Percentiles rank a stretch among this genome's conserved stretches.
phyloP scores from a whole-genome alignment of 92 coral and sea anemone species.

The Phenganax subtilis region DNA sequence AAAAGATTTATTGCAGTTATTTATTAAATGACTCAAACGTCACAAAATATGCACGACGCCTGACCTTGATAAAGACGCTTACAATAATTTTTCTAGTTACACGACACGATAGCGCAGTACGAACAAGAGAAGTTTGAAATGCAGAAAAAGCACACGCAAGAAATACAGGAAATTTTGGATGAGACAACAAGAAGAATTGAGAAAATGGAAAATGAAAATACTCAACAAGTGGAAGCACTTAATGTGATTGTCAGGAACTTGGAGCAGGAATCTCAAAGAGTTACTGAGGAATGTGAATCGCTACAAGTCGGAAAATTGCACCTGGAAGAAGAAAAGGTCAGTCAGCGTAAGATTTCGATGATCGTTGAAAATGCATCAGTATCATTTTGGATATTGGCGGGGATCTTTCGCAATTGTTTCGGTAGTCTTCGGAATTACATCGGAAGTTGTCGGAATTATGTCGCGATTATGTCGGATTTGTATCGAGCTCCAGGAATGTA shows the following conservation, averaged over 20 bases:
- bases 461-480: too few species aligned
- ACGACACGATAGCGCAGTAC: conserved; percentile 90
- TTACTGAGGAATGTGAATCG: conserved; percentile 82
- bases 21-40: too few species aligned
- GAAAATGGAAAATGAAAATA: conserved; percentile 90
- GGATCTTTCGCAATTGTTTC: too few species aligned
- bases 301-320: conserved; percentile 67
- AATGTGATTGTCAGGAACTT: conserved; percentile 75
- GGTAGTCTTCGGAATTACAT: too few species aligned
- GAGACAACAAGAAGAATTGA: conserved; percentile 91
- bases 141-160: conserved; percentile 95
- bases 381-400: too few species aligned
- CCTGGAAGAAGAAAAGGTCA: conserved; percentile 86
- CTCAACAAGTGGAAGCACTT: conserved; percentile 72
- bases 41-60: too few species aligned
- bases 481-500: too few species aligned
- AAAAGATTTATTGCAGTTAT: too few species aligned
- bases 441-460: too few species aligned
- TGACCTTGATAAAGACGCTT: too few species aligned
- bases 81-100: conserved; percentile 48
- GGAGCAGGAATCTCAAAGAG: conserved; percentile 75
- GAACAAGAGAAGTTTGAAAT: conserved; percentile 99
- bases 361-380: neutral
- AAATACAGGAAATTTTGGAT: conserved; percentile 89
- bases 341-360: neutral